Percentiles rank a stretch among this genome's conserved stretches.
phyloP scores from a whole-genome alignment of 1,140 invertebrate species.

The Probaryconus sp. region DNA sequence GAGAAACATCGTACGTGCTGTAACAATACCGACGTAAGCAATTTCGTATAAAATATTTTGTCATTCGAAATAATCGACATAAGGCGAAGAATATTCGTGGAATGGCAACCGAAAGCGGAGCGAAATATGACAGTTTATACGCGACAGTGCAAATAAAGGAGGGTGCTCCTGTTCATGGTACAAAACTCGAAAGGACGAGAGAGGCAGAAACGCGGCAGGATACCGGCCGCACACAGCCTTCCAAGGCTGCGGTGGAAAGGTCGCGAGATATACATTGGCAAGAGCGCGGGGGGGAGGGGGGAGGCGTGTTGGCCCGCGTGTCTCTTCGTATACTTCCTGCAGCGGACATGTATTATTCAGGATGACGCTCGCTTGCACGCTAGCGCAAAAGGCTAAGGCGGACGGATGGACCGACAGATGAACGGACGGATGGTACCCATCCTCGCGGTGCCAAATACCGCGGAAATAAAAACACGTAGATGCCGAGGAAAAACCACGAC shows the following conservation, averaged over 20 bases:
- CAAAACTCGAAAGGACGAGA: slow-evolving; percentile 43
- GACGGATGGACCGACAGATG: slow-evolving; percentile 44
- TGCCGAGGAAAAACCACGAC: slow-evolving; percentile 54
- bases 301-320: slow-evolving; percentile 62
- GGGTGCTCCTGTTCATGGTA: slow-evolving; percentile 39
- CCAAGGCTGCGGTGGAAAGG: slow-evolving; percentile 44
- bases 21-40: slow-evolving; percentile 32
- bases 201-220: slow-evolving; percentile 38
- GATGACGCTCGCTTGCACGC: slow-evolving; percentile 66
- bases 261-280: slow-evolving; percentile 45
- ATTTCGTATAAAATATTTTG: slow-evolving; percentile 58
- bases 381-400: slow-evolving; percentile 60
- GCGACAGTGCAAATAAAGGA: slow-evolving; percentile 56
- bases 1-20: slow-evolving; percentile 26
- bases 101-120: slow-evolving; percentile 41
- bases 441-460: slow-evolving; percentile 56
- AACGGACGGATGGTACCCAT: slow-evolving; percentile 47
- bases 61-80: slow-evolving; percentile 55
- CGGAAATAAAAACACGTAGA: slow-evolving; percentile 64
- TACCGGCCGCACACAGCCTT: slow-evolving; percentile 27
- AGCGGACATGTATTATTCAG: slow-evolving; percentile 75
- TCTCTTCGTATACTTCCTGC: slow-evolving; percentile 67
- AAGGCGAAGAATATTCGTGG: slow-evolving; percentile 32
- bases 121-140: slow-evolving; percentile 57
- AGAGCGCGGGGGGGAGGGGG: not conserved